These are phyloP conservation scores for Spea bombifrons DNA, from an alignment of 2,113 vertebrate genomes.

Conservation along the genomic window DNA sequence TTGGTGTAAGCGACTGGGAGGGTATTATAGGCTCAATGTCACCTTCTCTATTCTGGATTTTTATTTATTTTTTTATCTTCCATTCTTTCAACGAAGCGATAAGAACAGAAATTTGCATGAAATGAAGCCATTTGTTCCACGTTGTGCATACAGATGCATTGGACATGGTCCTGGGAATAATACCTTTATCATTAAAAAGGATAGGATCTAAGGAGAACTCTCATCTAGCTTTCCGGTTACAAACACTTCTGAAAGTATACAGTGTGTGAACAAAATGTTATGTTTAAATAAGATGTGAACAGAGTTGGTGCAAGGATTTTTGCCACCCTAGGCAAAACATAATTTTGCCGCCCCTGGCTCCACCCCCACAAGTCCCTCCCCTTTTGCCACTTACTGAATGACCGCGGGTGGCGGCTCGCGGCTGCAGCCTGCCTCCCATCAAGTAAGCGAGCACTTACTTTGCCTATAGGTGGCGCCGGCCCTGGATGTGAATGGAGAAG, in stretches of 20 bases:
- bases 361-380: too few species aligned
- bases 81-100: not conserved
- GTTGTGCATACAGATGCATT: not conserved
- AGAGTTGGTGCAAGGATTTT: too few species aligned
- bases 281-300: too few species aligned
- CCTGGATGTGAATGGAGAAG: too few species aligned
- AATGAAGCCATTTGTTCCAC: not conserved
- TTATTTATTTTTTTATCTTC: too few species aligned
- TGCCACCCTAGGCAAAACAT: too few species aligned
- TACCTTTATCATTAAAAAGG: constrained; percentile 1
- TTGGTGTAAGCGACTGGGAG: not conserved
- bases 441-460: too few species aligned
- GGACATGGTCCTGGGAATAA: constrained; percentile 2
- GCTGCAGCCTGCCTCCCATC: too few species aligned
- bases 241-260: not conserved
- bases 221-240: not conserved
- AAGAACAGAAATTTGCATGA: constrained; percentile 3
- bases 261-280: not conserved
- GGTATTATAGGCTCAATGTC: not conserved
- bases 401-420: too few species aligned
- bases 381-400: too few species aligned
- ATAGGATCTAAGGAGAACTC: not conserved
- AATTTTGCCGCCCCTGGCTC: too few species aligned
- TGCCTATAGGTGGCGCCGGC: too few species aligned
- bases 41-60: not conserved